A percentile compares a stretch with the other conserved stretches of the same genome.
These are phyloP conservation scores for Drosophila multiciliata DNA, from an alignment of 2,888 invertebrate genomes.

Conservation along the genomic window DNA sequence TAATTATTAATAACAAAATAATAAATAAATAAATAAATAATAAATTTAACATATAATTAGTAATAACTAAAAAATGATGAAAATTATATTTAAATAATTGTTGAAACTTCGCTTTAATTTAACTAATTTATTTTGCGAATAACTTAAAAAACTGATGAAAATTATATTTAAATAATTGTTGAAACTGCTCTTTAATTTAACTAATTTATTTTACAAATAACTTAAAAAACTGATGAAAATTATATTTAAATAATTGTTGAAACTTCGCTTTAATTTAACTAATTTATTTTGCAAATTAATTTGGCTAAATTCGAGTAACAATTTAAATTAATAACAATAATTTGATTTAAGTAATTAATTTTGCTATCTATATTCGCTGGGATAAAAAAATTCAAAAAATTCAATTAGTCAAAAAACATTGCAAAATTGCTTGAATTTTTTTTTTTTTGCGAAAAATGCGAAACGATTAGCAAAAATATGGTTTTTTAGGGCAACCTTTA, in stretches of 20 bases:
- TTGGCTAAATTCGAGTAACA: neutral
- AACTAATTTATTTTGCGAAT: neutral
- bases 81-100: neutral
- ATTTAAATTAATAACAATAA: neutral
- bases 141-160: neutral
- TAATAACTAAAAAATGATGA: neutral
- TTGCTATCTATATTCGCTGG: neutral
- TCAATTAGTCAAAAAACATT: neutral
- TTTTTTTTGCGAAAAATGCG: neutral
- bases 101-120: neutral
- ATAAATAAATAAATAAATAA: too few relatives aligned
- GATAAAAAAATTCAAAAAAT: neutral
- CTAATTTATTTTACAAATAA: neutral
- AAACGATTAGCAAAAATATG: slow-evolving; percentile 6
- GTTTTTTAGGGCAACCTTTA: slow-evolving; percentile 28
- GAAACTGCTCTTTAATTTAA: neutral
- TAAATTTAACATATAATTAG: neutral
- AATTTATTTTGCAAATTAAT: neutral
- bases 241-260: neutral
- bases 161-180: neutral
- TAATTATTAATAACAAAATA: too few relatives aligned
- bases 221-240: neutral
- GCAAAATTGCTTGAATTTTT: slow-evolving; percentile 10
- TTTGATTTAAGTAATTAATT: neutral
- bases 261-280: neutral